A percentile compares a stretch with the other conserved stretches of the same genome.
phyloP scores from a whole-genome alignment of 2,888 invertebrate species.

The Philereme vetulata region DNA sequence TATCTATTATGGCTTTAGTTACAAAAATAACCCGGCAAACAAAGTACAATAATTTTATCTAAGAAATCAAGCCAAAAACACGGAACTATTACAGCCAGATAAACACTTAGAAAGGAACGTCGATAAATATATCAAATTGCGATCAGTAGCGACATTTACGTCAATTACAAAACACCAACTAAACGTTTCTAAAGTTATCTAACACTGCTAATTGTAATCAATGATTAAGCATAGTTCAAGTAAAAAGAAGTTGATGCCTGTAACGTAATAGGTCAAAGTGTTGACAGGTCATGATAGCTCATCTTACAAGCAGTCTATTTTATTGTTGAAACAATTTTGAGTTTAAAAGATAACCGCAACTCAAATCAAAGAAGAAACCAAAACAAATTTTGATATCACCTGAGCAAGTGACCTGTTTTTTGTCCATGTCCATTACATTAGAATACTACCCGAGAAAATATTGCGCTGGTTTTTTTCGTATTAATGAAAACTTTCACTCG shows the following conservation, averaged over 20 bases:
- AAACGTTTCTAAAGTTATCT: constrained; percentile 47
- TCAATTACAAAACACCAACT: constrained; percentile 37
- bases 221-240: constrained; percentile 51
- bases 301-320: constrained; percentile 28
- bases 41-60: not conserved
- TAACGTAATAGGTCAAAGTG: constrained; percentile 39
- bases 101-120: constrained; percentile 17
- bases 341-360: constrained; percentile 2
- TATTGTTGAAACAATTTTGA: constrained; percentile 12
- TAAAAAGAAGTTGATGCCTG: constrained; percentile 37
- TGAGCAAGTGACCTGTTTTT: not conserved
- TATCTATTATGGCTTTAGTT: no score
- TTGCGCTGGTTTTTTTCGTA: no score
- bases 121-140: constrained; percentile 31
- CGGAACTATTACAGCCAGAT: constrained; percentile 19
- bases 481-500: no score
- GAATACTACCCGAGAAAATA: no score
- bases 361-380: not conserved
- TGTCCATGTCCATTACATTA: no score
- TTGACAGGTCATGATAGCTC: constrained; percentile 43
- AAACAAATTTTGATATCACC: not conserved
- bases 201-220: constrained; percentile 53
- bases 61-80: constrained; percentile 7
- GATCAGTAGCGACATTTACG: constrained; percentile 38
- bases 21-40: no score